phyloP scores from a whole-genome alignment of 2,113 vertebrate genomes.

The Trochalopteron elliotii region DNA sequence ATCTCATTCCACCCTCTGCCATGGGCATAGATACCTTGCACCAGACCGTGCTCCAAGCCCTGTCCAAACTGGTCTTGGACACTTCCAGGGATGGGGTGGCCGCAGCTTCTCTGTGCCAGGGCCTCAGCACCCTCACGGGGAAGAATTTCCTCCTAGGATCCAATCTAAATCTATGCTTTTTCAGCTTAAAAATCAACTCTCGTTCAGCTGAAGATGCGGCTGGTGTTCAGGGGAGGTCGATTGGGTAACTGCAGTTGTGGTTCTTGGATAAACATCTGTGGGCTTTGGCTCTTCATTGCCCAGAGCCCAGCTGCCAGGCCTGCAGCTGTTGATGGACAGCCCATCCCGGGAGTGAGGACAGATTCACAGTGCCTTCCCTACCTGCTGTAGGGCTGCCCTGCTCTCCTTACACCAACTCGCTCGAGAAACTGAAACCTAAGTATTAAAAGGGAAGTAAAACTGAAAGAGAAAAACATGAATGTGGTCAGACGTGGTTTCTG shows the following conservation, averaged over 20 bases:
- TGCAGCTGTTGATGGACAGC: rapidly evolving
- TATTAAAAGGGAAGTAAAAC: background rate
- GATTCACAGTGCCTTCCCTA: background rate
- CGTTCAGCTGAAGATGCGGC: background rate
- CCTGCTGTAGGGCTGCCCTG: background rate
- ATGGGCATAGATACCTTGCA: background rate
- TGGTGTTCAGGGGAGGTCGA: rapidly evolving
- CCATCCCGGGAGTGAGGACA: background rate
- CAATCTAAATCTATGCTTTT: background rate
- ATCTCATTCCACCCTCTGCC: background rate
- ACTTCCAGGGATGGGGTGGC: background rate
- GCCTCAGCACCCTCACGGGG: background rate
- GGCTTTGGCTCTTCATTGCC: background rate
- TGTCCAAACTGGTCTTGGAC: background rate
- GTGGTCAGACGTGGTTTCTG: background rate
- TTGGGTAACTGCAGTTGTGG: rapidly evolving
- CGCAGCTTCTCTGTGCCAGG: background rate
- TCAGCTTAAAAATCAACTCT: background rate
- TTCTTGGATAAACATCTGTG: background rate
- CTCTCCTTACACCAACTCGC: background rate
- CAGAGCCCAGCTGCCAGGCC: rapidly evolving
- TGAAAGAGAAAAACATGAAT: background rate
- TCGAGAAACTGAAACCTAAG: background rate
- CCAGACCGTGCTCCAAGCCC: background rate
- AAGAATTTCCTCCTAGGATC: background rate